Evolutionary conservation across 2,888 invertebrate species (phyloP).

Genomic region (Euzetes globulus): DNA sequence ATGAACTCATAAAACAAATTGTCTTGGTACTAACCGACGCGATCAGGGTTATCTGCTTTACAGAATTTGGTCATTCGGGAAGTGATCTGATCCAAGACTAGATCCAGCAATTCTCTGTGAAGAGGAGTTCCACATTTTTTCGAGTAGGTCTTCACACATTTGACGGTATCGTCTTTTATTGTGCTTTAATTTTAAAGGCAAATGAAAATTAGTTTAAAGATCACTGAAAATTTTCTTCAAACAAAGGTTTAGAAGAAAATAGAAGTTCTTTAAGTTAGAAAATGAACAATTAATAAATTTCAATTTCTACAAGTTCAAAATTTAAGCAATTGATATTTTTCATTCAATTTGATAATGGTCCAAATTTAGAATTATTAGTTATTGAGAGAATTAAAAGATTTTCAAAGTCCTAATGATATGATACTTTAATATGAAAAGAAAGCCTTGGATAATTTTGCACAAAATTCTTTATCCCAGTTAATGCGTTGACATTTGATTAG

Average conservation of each 20-base stretch:
- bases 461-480: no score
- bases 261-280: no score
- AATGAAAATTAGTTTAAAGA: neutral
- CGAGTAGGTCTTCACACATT: constrained; percentile 28
- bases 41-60: constrained; percentile 24
- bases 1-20: neutral
- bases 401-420: no score
- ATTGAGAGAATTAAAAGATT: no score
- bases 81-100: constrained; percentile 29
- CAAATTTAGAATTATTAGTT: no score
- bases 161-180: constrained; percentile 21
- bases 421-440: no score
- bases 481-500: no score
- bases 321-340: no score
- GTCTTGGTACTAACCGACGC: constrained; percentile 1
- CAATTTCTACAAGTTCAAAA: no score
- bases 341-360: no score
- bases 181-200: neutral
- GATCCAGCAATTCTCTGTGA: constrained; percentile 29
- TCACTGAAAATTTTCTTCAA: neutral
- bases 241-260: neutral
- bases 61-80: constrained; percentile 19
- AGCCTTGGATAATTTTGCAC: no score
- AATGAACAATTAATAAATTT: no score
- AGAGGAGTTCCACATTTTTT: constrained; percentile 34